phyloP scores from a whole-genome alignment of 2,113 vertebrate species.

The Alosa alosa region DNA sequence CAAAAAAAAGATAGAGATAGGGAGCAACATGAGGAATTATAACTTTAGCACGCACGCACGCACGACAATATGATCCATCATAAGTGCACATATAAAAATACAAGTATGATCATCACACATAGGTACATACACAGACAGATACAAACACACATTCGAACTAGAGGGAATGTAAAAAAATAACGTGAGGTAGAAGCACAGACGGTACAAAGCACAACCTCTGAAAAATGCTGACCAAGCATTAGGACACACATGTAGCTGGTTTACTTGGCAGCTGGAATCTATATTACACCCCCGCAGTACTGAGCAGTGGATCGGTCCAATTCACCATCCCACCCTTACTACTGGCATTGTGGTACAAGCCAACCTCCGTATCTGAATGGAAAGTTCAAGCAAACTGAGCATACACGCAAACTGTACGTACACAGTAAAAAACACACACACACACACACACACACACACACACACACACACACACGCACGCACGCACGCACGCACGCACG shows the following conservation, averaged over 20 bases:
- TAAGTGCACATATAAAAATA: too few species aligned
- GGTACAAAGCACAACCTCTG: background rate
- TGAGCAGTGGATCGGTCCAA: background rate
- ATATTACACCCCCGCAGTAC: background rate
- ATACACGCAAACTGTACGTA: background rate
- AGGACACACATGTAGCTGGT: conserved; percentile 1
- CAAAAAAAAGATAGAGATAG: conserved; percentile 12
- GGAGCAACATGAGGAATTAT: background rate
- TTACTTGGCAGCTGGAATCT: conserved; percentile 9
- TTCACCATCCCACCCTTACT: background rate
- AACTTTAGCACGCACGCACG: background rate
- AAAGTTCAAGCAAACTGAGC: background rate
- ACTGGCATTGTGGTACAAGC: background rate
- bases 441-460: background rate
- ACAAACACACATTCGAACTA: too few species aligned
- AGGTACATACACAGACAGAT: background rate
- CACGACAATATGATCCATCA: background rate
- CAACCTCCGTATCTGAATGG: background rate
- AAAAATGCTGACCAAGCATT: background rate
- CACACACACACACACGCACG: background rate
- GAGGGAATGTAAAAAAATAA: background rate
- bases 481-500: background rate
- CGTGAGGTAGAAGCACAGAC: background rate
- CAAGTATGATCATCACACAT: background rate
- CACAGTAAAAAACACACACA: background rate